A percentile compares a stretch with the other conserved stretches of the same genome.
Conservation (phyloP, 2,888 invertebrate genomes). For the Tenthredo amoena region DNA sequence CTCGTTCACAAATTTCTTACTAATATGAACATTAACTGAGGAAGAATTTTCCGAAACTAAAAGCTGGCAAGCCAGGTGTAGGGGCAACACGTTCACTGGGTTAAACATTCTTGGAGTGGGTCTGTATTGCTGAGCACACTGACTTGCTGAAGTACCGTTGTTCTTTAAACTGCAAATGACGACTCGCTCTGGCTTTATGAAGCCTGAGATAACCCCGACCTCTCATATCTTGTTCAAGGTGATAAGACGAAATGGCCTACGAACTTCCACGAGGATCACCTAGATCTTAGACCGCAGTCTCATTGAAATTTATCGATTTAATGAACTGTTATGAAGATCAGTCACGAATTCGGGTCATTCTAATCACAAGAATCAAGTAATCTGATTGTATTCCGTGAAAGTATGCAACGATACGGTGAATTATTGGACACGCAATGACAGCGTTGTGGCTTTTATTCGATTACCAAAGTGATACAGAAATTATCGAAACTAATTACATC, state of each 20-base stretch:
- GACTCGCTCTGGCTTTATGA: neutral
- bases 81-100: neutral
- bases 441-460: neutral
- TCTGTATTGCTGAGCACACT: neutral
- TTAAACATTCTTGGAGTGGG: neutral
- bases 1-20: neutral
- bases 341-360: neutral
- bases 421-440: neutral
- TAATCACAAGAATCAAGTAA: neutral
- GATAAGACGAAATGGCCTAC: neutral
- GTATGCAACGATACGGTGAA: neutral
- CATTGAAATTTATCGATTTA: neutral
- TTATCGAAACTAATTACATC: neutral
- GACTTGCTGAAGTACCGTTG: neutral
- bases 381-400: neutral
- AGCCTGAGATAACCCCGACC: neutral
- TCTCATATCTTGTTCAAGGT: neutral
- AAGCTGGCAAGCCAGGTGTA: conserved; percentile 24
- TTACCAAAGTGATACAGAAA: neutral
- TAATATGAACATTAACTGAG: neutral
- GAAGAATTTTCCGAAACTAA: neutral
- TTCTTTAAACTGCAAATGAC: neutral
- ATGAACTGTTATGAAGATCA: neutral
- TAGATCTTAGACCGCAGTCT: neutral
- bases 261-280: neutral